Conservation (phyloP, 2,113 vertebrate species). For the Pagrus major region DNA sequence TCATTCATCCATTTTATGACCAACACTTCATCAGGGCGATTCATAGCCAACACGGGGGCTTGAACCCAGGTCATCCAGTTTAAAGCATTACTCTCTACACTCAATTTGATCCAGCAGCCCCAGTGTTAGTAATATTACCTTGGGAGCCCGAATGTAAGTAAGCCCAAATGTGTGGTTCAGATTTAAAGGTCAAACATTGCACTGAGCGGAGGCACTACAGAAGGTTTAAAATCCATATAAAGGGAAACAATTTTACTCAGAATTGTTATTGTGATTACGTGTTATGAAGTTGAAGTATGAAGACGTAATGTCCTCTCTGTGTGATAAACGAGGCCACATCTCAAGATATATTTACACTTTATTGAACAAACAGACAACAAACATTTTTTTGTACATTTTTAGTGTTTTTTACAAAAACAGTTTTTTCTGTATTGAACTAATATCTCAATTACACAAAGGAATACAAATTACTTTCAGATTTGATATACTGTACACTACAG, state of each 20-base stretch:
- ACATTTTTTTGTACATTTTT: constrained; percentile 56
- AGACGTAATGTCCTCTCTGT: no score
- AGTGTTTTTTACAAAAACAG: constrained; percentile 38
- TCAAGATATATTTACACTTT: constrained; percentile 70
- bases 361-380: constrained; percentile 58
- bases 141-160: constrained; percentile 19
- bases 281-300: neutral
- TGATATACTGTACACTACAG: constrained; percentile 79
- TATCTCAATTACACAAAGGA: constrained; percentile 46
- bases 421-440: constrained; percentile 34
- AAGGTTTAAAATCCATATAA: neutral
- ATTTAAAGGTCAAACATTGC: neutral
- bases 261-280: neutral
- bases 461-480: constrained; percentile 54
- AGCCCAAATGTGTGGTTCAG: constrained; percentile 9
- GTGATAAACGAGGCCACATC: neutral
- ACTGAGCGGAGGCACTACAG: neutral
- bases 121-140: constrained; percentile 14
- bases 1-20: constrained; percentile 50
- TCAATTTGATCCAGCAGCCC: constrained; percentile 22
- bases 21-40: constrained; percentile 51
- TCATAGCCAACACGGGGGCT: constrained; percentile 25
- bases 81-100: constrained; percentile 2
- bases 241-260: neutral
- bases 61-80: constrained; percentile 1